These are phyloP conservation scores for Drosophila truncata DNA, from an alignment of 1,140 invertebrate species.

Conservation along the genomic window DNA sequence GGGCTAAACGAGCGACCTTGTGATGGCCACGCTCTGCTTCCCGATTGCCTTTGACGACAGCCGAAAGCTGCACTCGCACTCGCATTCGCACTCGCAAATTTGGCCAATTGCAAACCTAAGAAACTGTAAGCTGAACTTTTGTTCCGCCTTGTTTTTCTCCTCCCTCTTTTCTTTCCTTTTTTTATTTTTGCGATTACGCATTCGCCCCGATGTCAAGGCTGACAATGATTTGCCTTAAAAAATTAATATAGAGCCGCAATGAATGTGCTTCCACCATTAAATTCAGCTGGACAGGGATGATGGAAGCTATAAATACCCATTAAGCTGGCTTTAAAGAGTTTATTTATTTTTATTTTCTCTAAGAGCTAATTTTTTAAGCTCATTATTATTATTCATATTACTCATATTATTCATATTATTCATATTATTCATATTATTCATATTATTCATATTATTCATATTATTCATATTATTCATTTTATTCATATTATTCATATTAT, in stretches of 20 bases:
- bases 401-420: no score
- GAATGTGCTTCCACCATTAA: constrained; percentile 20
- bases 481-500: no score
- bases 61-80: constrained; percentile 29
- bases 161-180: not conserved
- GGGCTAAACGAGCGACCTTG: constrained; percentile 55
- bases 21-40: constrained; percentile 70
- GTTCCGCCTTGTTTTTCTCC: constrained; percentile 24
- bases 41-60: constrained; percentile 60
- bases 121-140: constrained; percentile 20
- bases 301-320: not conserved
- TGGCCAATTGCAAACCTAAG: constrained; percentile 14
- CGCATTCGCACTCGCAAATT: constrained; percentile 15
- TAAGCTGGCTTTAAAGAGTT: not conserved
- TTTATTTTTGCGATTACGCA: constrained; percentile 39
- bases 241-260: constrained; percentile 17
- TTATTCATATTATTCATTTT: no score
- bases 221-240: constrained; percentile 48
- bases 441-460: no score
- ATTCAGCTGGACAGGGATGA: not conserved
- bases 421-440: no score
- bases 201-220: constrained; percentile 69
- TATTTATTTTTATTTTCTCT: no score
- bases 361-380: no score
- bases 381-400: no score